These are phyloP conservation scores for Spilarctia lutea DNA, from an alignment of 2,888 invertebrate genomes.

Conservation along the genomic window DNA sequence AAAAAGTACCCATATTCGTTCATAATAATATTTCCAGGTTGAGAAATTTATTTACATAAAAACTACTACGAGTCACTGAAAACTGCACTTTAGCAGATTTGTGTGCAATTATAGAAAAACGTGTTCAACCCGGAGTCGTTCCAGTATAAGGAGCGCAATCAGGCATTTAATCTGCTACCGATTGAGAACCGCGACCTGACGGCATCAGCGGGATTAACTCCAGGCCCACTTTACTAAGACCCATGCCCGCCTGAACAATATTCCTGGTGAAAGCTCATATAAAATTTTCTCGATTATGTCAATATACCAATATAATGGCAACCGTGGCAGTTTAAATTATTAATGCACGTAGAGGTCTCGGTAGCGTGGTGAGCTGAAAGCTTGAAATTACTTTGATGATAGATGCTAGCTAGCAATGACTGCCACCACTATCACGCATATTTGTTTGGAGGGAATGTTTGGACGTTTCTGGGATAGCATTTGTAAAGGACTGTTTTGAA, in stretches of 20 bases:
- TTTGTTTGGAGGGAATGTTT: conserved; percentile 16
- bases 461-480: conserved; percentile 13
- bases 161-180: conserved; percentile 29
- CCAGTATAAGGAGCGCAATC: conserved; percentile 26
- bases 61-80: not conserved
- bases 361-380: not conserved
- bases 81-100: not conserved
- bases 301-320: conserved; percentile 20
- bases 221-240: conserved; percentile 5
- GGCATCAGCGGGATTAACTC: conserved; percentile 22
- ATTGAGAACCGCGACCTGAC: conserved; percentile 28
- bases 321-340: conserved; percentile 5
- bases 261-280: conserved; percentile 15
- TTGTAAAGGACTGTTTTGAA: not conserved
- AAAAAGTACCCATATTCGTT: not conserved
- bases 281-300: conserved; percentile 18
- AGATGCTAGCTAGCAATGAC: conserved; percentile 5
- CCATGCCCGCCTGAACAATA: not conserved
- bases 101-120: conserved; percentile 7
- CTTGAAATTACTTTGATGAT: conserved; percentile 22
- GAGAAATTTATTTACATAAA: no score
- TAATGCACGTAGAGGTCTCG: not conserved
- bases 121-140: conserved; percentile 13
- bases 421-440: conserved; percentile 25
- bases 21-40: not conserved